These are phyloP conservation scores for Andricus grossulariae DNA, from an alignment of 1,140 invertebrate species.

Conservation along the genomic window DNA sequence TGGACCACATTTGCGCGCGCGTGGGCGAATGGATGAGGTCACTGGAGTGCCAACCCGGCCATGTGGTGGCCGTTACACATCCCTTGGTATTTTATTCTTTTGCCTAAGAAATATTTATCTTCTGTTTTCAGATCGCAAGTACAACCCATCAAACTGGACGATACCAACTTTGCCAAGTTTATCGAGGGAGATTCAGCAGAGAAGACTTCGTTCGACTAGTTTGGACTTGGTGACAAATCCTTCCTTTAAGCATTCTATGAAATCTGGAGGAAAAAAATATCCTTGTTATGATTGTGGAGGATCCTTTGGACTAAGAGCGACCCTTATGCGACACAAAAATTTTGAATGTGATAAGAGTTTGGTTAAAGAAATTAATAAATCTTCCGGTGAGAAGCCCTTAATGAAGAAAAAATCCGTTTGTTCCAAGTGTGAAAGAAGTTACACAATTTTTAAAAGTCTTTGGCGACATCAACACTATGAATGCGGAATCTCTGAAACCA, in stretches of 20 bases:
- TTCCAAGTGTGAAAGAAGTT: constrained; percentile 74
- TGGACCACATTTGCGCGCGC: no score
- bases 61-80: no score
- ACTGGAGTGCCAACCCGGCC: no score
- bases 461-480: constrained; percentile 78
- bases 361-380: background rate
- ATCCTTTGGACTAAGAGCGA: constrained; percentile 36
- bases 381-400: background rate
- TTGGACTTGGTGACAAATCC: constrained; percentile 33
- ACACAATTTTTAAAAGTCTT: constrained; percentile 76
- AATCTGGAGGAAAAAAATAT: constrained; percentile 45
- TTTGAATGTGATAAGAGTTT: background rate
- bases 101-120: constrained; percentile 24
- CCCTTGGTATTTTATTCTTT: no score
- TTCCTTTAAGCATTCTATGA: constrained; percentile 22
- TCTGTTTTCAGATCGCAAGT: constrained; percentile 44
- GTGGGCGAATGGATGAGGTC: no score
- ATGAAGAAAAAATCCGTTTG: constrained; percentile 63
- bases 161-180: constrained; percentile 47
- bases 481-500: no score
- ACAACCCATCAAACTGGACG: constrained; percentile 48
- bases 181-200: constrained; percentile 35
- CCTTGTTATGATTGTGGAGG: constrained; percentile 45
- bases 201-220: constrained; percentile 46
- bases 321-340: constrained; percentile 1